Percentiles rank a stretch among this genome's conserved stretches.
Evolutionary conservation across 2,888 invertebrate species (phyloP).

Genomic region (Nymphalis urticae): DNA sequence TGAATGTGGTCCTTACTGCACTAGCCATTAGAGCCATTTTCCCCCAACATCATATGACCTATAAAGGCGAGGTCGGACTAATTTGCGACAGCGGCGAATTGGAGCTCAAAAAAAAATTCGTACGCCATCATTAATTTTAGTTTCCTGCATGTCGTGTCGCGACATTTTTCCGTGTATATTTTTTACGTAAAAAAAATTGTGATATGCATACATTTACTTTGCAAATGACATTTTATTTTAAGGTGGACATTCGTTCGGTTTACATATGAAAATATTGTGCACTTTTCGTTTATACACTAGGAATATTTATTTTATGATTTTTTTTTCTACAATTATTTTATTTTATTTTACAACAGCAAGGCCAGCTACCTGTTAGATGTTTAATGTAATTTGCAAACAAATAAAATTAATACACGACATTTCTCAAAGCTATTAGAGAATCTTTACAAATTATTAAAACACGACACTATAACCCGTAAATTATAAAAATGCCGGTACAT

Average conservation of each 20-base stretch:
- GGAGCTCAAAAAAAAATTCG: slow-evolving; percentile 46
- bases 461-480: too few species aligned
- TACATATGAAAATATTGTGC: slow-evolving; percentile 8
- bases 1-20: slow-evolving; percentile 53
- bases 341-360: too few species aligned
- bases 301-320: not conserved
- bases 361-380: too few species aligned
- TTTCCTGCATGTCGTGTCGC: slow-evolving; percentile 26
- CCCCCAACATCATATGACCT: slow-evolving; percentile 56
- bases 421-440: too few species aligned
- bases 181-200: slow-evolving; percentile 11
- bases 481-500: too few species aligned
- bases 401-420: too few species aligned
- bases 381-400: too few species aligned
- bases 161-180: slow-evolving; percentile 13
- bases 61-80: slow-evolving; percentile 64
- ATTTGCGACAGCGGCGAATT: slow-evolving; percentile 61
- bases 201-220: slow-evolving; percentile 10
- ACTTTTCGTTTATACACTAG: slow-evolving; percentile 7
- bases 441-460: too few species aligned
- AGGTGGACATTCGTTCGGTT: slow-evolving; percentile 1
- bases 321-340: not conserved
- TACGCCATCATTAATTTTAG: slow-evolving; percentile 50
- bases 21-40: slow-evolving; percentile 51
- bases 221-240: slow-evolving; percentile 7